Evolutionary conservation across 1,140 invertebrate species (phyloP).

Genomic region (Acromyrmex echinatior): DNA sequence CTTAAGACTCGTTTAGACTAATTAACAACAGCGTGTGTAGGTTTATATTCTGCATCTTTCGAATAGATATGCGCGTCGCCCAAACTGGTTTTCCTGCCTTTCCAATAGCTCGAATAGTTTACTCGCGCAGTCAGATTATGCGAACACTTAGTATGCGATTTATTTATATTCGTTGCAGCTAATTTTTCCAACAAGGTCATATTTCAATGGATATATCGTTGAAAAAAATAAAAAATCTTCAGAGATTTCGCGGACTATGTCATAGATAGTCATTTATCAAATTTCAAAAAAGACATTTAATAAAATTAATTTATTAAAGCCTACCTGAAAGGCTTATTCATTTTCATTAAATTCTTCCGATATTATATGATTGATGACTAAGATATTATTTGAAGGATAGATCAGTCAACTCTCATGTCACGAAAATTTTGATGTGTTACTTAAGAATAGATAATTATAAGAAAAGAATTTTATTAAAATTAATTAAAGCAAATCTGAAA

Average conservation of each 20-base stretch:
- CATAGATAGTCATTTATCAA: neutral
- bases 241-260: neutral
- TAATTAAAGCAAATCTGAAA: neutral
- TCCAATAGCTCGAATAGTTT: slow-evolving; percentile 36
- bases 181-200: slow-evolving; percentile 39
- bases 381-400: slow-evolving; percentile 53
- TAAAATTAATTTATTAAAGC: slow-evolving; percentile 5
- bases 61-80: slow-evolving; percentile 24
- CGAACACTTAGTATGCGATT: neutral
- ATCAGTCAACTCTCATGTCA: slow-evolving; percentile 61
- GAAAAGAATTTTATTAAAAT: slow-evolving; percentile 10
- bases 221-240: neutral
- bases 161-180: neutral
- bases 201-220: neutral
- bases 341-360: too few species aligned
- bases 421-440: too few species aligned
- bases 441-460: neutral
- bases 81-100: slow-evolving; percentile 54
- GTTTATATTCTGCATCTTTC: slow-evolving; percentile 13
- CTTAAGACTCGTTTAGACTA: slow-evolving; percentile 10
- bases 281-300: neutral
- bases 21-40: neutral
- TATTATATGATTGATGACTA: slow-evolving; percentile 65
- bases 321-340: neutral
- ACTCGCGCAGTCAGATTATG: neutral